Percentiles rank a stretch among this genome's conserved stretches.
These are phyloP conservation scores for Procavia capensis DNA, from an alignment of 2,113 vertebrate genomes.

Conservation along the genomic window DNA sequence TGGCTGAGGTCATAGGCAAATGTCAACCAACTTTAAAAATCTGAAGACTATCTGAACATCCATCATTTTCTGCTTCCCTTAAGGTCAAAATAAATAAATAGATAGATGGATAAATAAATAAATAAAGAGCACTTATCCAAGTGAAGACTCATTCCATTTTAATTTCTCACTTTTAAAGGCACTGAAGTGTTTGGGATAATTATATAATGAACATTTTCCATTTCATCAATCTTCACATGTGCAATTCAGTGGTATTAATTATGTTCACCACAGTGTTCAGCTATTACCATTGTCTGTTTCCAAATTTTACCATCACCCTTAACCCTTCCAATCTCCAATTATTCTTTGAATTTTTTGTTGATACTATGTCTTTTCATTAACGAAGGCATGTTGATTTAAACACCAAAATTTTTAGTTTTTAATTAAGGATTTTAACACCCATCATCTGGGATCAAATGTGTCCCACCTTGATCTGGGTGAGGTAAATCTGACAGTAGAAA, in stretches of 20 bases:
- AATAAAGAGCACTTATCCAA: not conserved
- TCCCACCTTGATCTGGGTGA: no score
- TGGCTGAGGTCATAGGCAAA: not conserved
- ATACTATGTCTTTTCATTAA: no score
- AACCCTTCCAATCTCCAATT: no score
- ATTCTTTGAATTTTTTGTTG: no score
- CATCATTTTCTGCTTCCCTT: not conserved
- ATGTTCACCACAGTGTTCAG: not conserved
- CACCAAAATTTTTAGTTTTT: no score
- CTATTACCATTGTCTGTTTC: not conserved
- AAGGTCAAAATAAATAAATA: not conserved
- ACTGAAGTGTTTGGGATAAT: not conserved
- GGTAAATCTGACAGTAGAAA: no score
- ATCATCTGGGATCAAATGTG: no score
- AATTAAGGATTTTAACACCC: no score
- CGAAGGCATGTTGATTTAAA: no score
- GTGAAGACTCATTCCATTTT: not conserved
- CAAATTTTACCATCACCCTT: not conserved
- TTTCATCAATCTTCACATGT: not conserved
- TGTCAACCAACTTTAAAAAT: not conserved
- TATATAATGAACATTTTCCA: not conserved
- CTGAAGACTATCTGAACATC: not conserved
- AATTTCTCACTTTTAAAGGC: constrained; percentile 5
- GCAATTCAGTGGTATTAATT: not conserved
- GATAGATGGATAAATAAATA: no score